These are phyloP conservation scores for Dendrolimus kikuchii DNA, from an alignment of 1,140 invertebrate species.

Conservation along the genomic window DNA sequence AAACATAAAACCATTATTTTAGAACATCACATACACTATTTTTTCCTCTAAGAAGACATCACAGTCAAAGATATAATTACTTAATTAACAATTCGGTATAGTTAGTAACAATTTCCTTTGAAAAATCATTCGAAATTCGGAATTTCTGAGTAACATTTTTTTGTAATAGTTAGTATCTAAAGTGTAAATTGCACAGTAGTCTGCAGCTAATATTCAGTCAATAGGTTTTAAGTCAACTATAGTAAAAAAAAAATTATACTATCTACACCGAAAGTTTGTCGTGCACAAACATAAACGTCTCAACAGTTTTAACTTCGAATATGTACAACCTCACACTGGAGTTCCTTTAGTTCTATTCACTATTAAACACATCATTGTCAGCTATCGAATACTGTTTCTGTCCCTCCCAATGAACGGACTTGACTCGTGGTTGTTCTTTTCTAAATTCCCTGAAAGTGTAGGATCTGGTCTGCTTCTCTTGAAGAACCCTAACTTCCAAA, in stretches of 20 bases:
- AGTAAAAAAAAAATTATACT: too few relatives aligned
- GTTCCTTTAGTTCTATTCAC: constrained; percentile 11
- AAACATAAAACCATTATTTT: constrained; percentile 40
- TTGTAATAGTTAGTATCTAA: too few relatives aligned
- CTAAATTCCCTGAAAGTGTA: constrained; percentile 86
- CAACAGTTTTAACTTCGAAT: constrained; percentile 4
- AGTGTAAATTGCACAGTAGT: too few relatives aligned
- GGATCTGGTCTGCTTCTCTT: constrained; percentile 86
- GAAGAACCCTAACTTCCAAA: constrained; percentile 94
- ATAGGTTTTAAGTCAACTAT: too few relatives aligned
- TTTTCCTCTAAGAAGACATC: constrained; percentile 68
- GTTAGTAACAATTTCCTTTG: too few relatives aligned
- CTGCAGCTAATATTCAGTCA: too few relatives aligned
- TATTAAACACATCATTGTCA: constrained; percentile 10
- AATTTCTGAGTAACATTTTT: too few relatives aligned
- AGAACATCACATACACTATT: constrained; percentile 53
- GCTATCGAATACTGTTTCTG: constrained; percentile 61
- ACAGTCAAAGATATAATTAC: constrained; percentile 58
- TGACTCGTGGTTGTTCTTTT: constrained; percentile 81
- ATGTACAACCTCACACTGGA: constrained; percentile 24
- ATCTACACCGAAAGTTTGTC: too few relatives aligned
- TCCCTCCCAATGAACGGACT: constrained; percentile 70
- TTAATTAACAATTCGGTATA: constrained; percentile 9
- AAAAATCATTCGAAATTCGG: too few relatives aligned
- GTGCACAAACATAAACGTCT: neutral